These are phyloP conservation scores for Leuctra nigra DNA, from an alignment of 2,888 invertebrate species.

Conservation along the genomic window DNA sequence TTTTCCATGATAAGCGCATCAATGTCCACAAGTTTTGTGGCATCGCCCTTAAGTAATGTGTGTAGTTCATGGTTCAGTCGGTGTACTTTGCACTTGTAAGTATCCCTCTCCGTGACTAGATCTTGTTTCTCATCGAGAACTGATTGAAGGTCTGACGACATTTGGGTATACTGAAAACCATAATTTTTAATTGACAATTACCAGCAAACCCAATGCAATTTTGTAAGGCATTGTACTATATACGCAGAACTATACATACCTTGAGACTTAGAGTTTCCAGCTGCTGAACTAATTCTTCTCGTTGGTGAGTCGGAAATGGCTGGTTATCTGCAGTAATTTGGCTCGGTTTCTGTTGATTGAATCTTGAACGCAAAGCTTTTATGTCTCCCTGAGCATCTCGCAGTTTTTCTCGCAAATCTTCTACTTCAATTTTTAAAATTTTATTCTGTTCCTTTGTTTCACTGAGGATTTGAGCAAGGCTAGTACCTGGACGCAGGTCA, in stretches of 20 bases:
- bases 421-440: conserved; percentile 52
- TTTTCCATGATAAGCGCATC: conserved; percentile 77
- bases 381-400: conserved; percentile 65
- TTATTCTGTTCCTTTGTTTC: conserved; percentile 49
- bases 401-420: conserved; percentile 63
- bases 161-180: conserved; percentile 59
- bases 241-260: too few species aligned
- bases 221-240: too few species aligned
- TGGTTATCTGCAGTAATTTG: conserved; percentile 28
- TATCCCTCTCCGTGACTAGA: conserved; percentile 69
- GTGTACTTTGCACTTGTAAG: conserved; percentile 76
- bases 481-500: conserved; percentile 22
- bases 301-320: conserved; percentile 50
- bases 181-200: too few species aligned
- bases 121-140: conserved; percentile 83
- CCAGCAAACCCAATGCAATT: too few species aligned
- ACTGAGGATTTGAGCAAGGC: conserved; percentile 27
- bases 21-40: conserved; percentile 59
- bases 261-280: conserved; percentile 57
- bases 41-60: conserved; percentile 52
- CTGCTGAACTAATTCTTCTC: conserved; percentile 61
- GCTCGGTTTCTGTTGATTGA: conserved; percentile 24
- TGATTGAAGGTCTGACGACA: conserved; percentile 68
- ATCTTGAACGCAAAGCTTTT: conserved; percentile 42
- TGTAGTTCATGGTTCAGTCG: conserved; percentile 73